Evolutionary conservation across 2,888 invertebrate species (phyloP).

Genomic region (Patella ulyssiponensis): DNA sequence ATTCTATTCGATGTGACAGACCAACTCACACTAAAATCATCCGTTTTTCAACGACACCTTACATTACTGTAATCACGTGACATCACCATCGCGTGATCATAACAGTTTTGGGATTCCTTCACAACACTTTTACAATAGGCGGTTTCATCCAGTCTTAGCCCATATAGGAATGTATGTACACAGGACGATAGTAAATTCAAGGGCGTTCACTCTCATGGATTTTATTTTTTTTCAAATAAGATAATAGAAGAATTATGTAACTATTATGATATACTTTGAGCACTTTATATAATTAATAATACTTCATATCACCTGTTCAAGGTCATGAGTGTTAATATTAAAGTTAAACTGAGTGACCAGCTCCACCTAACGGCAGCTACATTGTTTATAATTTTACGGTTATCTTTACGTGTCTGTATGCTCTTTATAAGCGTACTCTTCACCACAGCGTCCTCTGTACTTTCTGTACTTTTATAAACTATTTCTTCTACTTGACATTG

Average conservation of each 20-base stretch:
- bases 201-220: conserved; percentile 1
- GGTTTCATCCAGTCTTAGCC: not conserved
- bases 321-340: not conserved
- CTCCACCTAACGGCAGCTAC: not conserved
- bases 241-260: not conserved
- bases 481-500: conserved; percentile 5
- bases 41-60: no score
- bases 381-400: conserved; percentile 4
- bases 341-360: not conserved
- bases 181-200: conserved; percentile 1
- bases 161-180: conserved; percentile 9
- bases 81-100: no score
- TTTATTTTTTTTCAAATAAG: not conserved
- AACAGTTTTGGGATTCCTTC: no score
- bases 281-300: not conserved
- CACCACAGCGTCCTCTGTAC: not conserved
- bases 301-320: not conserved
- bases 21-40: no score
- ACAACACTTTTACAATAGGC: not conserved
- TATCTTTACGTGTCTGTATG: not conserved
- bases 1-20: no score
- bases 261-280: not conserved
- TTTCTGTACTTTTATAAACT: conserved; percentile 1
- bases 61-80: no score
- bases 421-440: not conserved